Conservation (phyloP, 2,797 vertebrate species). For the Cossypha polioptera region DNA sequence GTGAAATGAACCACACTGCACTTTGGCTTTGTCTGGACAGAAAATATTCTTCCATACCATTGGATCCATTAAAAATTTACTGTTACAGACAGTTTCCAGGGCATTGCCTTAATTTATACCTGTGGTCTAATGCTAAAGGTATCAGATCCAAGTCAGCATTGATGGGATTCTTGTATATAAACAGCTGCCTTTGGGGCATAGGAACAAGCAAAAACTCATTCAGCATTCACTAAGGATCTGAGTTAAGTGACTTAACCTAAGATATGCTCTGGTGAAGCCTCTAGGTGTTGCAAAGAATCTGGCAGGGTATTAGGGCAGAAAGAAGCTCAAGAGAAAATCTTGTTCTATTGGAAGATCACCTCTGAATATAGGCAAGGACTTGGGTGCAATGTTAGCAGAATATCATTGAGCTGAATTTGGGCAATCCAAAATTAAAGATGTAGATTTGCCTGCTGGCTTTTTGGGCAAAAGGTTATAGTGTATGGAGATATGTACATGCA, state of each 20-base stretch:
- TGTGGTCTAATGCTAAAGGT: background rate
- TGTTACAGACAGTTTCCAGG: background rate
- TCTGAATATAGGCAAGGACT: background rate
- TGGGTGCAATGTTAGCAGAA: background rate
- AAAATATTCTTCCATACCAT: background rate
- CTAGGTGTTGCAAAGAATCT: background rate
- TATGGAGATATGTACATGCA: background rate
- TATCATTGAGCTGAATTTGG: background rate
- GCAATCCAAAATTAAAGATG: background rate
- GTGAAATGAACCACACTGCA: background rate
- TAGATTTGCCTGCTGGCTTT: background rate
- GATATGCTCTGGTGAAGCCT: background rate
- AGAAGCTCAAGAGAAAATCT: background rate
- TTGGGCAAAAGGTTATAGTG: background rate
- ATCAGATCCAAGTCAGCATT: background rate
- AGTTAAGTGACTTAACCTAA: background rate
- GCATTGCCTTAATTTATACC: background rate
- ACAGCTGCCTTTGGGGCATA: background rate
- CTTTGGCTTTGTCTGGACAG: background rate
- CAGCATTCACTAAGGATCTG: background rate
- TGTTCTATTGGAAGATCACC: fast-evolving
- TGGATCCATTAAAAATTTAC: background rate
- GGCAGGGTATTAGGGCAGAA: background rate
- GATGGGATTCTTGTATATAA: background rate
- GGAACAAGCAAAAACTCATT: background rate